Percentiles rank a stretch among this genome's conserved stretches.
Conservation (phyloP, 2,113 vertebrate genomes). For the Engystomops pustulosus region DNA sequence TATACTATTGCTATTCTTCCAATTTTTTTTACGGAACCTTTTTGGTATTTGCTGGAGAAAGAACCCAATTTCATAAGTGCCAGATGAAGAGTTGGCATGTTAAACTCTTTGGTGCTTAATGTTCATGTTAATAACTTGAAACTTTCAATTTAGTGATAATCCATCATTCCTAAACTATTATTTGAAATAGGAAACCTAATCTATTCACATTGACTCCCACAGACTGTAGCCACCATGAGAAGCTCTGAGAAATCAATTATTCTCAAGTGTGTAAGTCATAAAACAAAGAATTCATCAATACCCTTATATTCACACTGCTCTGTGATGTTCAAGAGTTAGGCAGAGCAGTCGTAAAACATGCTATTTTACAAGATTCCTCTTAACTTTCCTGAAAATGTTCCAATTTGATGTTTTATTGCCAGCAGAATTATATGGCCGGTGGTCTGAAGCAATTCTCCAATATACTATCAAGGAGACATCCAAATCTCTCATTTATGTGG, state of each 20-base stretch:
- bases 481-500: conserved; percentile 28
- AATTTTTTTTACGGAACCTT: background rate
- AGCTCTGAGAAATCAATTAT: conserved; percentile 54
- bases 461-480: conserved; percentile 42
- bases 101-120: conserved; percentile 39
- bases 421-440: conserved; percentile 42
- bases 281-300: conserved; percentile 55
- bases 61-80: conserved; percentile 16
- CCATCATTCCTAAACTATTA: conserved; percentile 54
- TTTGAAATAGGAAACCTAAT: conserved; percentile 52
- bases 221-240: conserved; percentile 27
- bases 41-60: background rate
- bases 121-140: conserved; percentile 52
- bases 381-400: conserved; percentile 48
- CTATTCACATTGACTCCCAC: conserved; percentile 28
- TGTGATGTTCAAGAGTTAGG: conserved; percentile 14
- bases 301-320: conserved; percentile 31
- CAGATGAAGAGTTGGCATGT: conserved; percentile 4
- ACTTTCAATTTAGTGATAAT: conserved; percentile 50
- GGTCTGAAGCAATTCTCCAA: conserved; percentile 49
- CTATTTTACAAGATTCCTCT: conserved; percentile 54
- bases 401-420: conserved; percentile 51
- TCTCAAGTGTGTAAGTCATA: conserved; percentile 57
- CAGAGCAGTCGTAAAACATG: conserved; percentile 45
- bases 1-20: no score